Percentiles rank a stretch among this genome's conserved stretches.
Evolutionary conservation across 2,888 invertebrate genomes (phyloP).

Genomic region (Dryadula phaetusa): DNA sequence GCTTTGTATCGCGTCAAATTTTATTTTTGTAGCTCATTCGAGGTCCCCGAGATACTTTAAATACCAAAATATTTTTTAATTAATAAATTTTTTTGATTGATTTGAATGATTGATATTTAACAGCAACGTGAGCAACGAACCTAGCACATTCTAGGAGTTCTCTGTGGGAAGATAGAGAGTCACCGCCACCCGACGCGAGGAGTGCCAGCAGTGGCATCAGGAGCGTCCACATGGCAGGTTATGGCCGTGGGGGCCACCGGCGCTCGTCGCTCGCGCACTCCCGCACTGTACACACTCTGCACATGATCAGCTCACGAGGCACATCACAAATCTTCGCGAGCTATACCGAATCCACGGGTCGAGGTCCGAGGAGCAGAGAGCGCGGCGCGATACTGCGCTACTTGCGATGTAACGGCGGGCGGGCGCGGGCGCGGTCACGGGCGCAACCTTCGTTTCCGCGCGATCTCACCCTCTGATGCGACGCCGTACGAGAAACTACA

Average conservation of each 20-base stretch:
- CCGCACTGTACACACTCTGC: conserved; percentile 71
- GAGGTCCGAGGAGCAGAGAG: conserved; percentile 75
- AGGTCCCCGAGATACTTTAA: conserved; percentile 58
- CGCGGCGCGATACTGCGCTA: conserved; percentile 73
- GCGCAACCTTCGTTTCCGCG: conserved; percentile 79
- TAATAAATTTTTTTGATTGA: no score
- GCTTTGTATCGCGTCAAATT: conserved; percentile 60
- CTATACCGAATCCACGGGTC: conserved; percentile 53
- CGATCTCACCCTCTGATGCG: conserved; percentile 76
- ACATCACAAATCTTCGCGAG: conserved; percentile 65
- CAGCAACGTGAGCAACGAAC: conserved; percentile 59
- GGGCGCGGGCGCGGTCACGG: conserved; percentile 79
- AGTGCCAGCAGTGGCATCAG: conserved; percentile 69
- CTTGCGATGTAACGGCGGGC: conserved; percentile 63
- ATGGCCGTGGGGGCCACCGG: conserved; percentile 63
- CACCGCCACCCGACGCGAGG: conserved; percentile 67
- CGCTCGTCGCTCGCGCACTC: conserved; percentile 66
- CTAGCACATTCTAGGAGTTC: conserved; percentile 80
- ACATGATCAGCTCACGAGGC: conserved; percentile 71
- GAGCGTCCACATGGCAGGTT: conserved; percentile 74
- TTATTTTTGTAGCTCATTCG: conserved; percentile 78
- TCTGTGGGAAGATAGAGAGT: conserved; percentile 70
- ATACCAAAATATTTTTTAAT: conserved; percentile 30
- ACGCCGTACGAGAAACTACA: conserved; percentile 48
- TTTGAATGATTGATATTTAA: neutral